phyloP scores from a whole-genome alignment of 1,140 invertebrate species.

The Panulirus ornatus region DNA sequence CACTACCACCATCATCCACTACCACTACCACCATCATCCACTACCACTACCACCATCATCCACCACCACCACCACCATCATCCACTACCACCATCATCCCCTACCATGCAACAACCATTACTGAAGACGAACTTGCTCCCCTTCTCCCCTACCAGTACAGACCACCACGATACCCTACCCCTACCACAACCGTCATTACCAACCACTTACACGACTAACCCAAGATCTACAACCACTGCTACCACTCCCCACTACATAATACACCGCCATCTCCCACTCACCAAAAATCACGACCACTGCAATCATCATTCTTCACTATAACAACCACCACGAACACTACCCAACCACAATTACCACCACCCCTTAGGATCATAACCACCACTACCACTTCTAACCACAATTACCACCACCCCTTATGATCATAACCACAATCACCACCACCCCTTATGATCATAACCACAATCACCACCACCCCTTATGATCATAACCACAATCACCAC shows the following conservation, averaged over 20 bases:
- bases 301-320: background rate
- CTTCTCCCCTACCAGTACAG: background rate
- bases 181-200: background rate
- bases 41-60: background rate
- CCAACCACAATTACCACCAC: background rate
- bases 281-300: background rate
- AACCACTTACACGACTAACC: background rate
- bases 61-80: background rate
- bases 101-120: background rate
- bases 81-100: background rate
- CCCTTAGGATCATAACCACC: background rate
- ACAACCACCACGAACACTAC: too few relatives aligned
- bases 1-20: background rate
- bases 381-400: background rate
- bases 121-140: background rate
- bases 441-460: background rate
- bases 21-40: background rate
- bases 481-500: background rate
- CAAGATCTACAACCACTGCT: too few relatives aligned
- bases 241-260: too few relatives aligned
- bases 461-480: background rate
- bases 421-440: too few relatives aligned
- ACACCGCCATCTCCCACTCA: background rate
- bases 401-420: background rate
- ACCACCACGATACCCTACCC: too few relatives aligned